A percentile compares a stretch with the other conserved stretches of the same genome.
Evolutionary conservation across 2,797 vertebrate genomes (phyloP).

Genomic region (Bradypodion ventrale): DNA sequence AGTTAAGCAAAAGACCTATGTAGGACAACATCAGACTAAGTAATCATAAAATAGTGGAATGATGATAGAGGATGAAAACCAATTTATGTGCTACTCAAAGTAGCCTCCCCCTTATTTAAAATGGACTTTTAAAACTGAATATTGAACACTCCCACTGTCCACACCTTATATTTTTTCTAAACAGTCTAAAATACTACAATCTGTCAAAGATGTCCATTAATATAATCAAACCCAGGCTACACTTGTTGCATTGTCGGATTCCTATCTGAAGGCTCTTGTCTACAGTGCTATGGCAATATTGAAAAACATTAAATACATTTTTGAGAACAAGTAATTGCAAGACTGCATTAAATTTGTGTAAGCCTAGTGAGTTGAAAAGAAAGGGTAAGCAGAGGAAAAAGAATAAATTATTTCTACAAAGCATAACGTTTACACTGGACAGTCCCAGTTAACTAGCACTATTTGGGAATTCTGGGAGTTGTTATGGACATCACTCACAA

Average conservation of each 20-base stretch:
- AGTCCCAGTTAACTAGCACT: not conserved
- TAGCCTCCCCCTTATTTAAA: slow-evolving; percentile 3
- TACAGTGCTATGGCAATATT: not conserved
- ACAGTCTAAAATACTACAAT: not conserved
- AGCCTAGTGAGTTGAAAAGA: not conserved
- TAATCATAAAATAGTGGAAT: slow-evolving; percentile 62
- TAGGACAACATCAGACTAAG: slow-evolving; percentile 68
- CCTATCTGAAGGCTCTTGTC: not conserved
- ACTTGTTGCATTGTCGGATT: not conserved
- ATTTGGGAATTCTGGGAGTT: not conserved
- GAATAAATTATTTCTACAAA: not conserved
- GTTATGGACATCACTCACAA: not conserved
- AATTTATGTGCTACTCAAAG: slow-evolving; percentile 32
- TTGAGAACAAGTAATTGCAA: not conserved
- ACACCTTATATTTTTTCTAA: not conserved
- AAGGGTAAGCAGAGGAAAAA: not conserved
- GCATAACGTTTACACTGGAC: not conserved
- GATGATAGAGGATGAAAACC: slow-evolving; percentile 48
- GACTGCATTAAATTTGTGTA: not conserved
- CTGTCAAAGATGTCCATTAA: not conserved
- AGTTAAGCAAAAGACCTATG: slow-evolving; percentile 76
- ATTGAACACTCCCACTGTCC: not conserved
- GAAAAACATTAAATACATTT: not conserved
- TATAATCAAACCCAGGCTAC: not conserved
- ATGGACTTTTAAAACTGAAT: not conserved